Conservation (phyloP, 2,888 invertebrate species). For the Eremobia ochroleuca region DNA sequence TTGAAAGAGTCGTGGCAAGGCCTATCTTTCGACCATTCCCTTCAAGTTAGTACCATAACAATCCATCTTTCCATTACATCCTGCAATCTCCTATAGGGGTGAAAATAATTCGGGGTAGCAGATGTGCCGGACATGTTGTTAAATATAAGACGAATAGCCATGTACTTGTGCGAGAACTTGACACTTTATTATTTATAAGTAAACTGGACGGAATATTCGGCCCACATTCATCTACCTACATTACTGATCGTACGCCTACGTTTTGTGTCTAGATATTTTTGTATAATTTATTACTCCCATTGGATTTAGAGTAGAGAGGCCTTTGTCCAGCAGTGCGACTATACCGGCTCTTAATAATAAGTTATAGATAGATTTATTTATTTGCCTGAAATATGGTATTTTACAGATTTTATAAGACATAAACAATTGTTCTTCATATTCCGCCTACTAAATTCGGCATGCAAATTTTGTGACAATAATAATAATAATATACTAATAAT, state of each 20-base stretch:
- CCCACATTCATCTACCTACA: background rate
- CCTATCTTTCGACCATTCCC: background rate
- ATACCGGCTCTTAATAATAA: background rate
- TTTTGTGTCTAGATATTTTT: background rate
- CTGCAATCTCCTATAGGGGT: conserved; percentile 45
- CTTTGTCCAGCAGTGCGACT: background rate
- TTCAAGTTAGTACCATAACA: conserved; percentile 1
- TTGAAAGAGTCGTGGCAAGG: background rate
- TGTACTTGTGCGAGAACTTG: conserved; percentile 36
- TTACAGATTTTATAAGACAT: no score
- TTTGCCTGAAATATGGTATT: no score
- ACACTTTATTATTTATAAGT: conserved; percentile 56
- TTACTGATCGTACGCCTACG: background rate
- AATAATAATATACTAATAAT: background rate
- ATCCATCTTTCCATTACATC: conserved; percentile 58
- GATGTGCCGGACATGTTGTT: conserved; percentile 65
- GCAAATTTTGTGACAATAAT: no score
- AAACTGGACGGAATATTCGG: conserved; percentile 18
- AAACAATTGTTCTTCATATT: no score
- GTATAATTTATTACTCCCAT: background rate
- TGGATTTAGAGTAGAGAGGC: background rate
- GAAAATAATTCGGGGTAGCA: conserved; percentile 62
- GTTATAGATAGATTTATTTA: no score
- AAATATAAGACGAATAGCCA: conserved; percentile 61
- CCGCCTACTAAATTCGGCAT: no score